phyloP scores from a whole-genome alignment of 1,140 invertebrate species.

The Drosophila serrata region DNA sequence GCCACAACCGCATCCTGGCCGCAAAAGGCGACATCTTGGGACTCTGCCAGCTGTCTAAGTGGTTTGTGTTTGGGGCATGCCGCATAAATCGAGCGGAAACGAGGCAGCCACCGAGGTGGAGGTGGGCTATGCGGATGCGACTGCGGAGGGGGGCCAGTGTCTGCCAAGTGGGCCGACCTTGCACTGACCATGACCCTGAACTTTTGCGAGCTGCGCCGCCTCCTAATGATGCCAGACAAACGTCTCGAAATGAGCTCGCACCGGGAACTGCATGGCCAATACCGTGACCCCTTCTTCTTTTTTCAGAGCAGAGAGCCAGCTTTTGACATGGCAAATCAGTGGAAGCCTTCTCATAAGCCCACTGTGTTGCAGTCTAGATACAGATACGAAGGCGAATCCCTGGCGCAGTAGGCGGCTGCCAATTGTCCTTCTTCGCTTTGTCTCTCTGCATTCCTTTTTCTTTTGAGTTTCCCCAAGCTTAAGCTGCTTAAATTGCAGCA shows the following conservation, averaged over 20 bases:
- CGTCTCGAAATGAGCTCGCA: conserved; percentile 71
- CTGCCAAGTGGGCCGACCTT: conserved; percentile 58
- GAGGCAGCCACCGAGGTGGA: conserved; percentile 12
- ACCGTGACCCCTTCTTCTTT: background rate
- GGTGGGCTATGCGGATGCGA: conserved; percentile 2
- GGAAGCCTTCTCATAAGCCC: conserved; percentile 47
- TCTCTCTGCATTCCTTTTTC: conserved; percentile 7
- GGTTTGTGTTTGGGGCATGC: conserved; percentile 28
- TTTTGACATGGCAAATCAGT: conserved; percentile 44
- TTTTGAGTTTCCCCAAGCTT: conserved; percentile 3
- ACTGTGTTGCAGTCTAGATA: conserved; percentile 44
- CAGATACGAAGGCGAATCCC: conserved; percentile 40
- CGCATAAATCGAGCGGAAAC: conserved; percentile 53
- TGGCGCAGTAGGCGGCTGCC: conserved; percentile 40
- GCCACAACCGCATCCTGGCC: conserved; percentile 38
- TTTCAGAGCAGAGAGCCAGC: conserved; percentile 6
- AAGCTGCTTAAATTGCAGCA: conserved; percentile 47
- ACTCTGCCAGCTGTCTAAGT: conserved; percentile 53
- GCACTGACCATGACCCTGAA: conserved; percentile 75
- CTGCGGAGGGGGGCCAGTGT: background rate
- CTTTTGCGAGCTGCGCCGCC: conserved; percentile 54
- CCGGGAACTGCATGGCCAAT: conserved; percentile 13
- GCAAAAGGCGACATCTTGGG: conserved; percentile 49
- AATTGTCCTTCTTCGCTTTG: conserved; percentile 15
- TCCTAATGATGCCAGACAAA: conserved; percentile 75